Evolutionary conservation across 2,113 vertebrate genomes (phyloP).

Genomic region (Athene noctua): DNA sequence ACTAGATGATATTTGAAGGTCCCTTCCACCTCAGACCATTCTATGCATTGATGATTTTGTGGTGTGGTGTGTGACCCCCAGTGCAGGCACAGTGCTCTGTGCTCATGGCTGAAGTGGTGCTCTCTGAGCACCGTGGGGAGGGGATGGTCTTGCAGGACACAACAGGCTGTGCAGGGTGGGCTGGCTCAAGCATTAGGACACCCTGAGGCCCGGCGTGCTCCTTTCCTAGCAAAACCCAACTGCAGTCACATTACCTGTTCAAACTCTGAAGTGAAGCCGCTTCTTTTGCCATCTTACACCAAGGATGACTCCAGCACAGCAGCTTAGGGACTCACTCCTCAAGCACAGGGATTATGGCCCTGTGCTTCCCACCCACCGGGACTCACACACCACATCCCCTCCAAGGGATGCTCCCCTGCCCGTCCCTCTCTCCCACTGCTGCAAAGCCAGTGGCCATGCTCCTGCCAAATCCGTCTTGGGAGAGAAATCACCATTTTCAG

Average conservation of each 20-base stretch:
- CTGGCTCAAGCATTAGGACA: background rate
- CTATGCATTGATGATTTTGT: background rate
- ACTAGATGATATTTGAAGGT: background rate
- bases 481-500: background rate
- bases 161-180: background rate
- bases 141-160: background rate
- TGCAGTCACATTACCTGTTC: background rate
- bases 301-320: background rate
- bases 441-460: accelerated
- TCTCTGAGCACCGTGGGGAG: accelerated
- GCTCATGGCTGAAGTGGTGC: background rate
- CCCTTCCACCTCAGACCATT: background rate
- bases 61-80: background rate
- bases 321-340: conserved; percentile 28
- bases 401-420: background rate
- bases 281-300: background rate
- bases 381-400: background rate
- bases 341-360: background rate
- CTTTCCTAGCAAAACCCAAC: background rate
- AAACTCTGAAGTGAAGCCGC: background rate
- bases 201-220: background rate
- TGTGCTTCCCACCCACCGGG: accelerated
- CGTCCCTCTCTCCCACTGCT: background rate
- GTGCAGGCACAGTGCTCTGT: background rate
- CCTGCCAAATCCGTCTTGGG: background rate